Evolutionary conservation across 2,113 vertebrate genomes (phyloP), one percentile per base, ranked within the genome.

Genomic region (Tenrec ecaudatus): DNA sequence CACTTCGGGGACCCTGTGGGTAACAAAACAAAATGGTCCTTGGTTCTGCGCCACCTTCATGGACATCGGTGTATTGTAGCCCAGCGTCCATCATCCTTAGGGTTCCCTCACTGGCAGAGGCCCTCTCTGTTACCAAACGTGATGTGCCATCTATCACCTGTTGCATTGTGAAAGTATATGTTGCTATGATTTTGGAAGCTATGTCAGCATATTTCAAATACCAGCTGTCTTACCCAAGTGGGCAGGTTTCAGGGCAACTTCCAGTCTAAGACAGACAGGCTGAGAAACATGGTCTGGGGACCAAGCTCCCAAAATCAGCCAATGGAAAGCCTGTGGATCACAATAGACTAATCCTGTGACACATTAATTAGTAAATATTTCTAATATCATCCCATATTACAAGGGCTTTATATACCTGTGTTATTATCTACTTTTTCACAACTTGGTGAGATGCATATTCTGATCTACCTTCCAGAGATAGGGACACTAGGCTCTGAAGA

Each of bases 361-460:
- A 58, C 12, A 89, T 16, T 31, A 40, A n/a, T 57, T 69, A 64
- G 62, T 40, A 89, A 90, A 38, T 92, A 76, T 71, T 82, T 75
- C 76, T 19, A 89, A 25, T 4, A 73, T 27, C 33, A 85, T n/a
- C 77, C 31, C 29, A 76, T 25, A 83, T 91, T 53, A 66, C 6
- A 33, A 84, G 11, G 66, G 25, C 43, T 84, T 75, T 64, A 58
- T 77, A 69, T 76, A 29, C 23, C 12, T 75, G 20, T 25, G 25
- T 29, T 66, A 64, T 81, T 76, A 84, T 77, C 22, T n/a, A 77
- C 11, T 17, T 40, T 43, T 43, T 77, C 86, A 58, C 12, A 83
- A 10, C 10, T 71, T 60, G 62, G 15, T 53, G 33, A 78, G 29
- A 14, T 23, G 43, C 20, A 2, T 17, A 75, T 79, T 47, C 85